Evolutionary conservation across 2,888 invertebrate genomes (phyloP).

Genomic region (Lasioglossum villosulum): DNA sequence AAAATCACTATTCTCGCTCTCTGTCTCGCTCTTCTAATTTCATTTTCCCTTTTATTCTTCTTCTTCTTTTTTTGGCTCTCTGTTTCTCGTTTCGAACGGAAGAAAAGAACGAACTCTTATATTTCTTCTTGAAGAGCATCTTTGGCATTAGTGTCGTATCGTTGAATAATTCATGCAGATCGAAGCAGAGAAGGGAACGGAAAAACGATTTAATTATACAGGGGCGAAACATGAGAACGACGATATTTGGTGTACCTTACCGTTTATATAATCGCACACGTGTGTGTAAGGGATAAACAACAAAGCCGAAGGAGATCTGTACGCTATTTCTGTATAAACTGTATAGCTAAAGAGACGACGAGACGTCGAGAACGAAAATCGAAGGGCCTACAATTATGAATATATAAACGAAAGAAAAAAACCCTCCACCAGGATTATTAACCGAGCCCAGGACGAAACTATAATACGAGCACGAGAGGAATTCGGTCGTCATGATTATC

Average conservation of each 20-base stretch:
- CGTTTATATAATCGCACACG: constrained; percentile 21
- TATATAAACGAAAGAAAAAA: constrained; percentile 21
- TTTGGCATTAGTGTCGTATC: constrained; percentile 72
- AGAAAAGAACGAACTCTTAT: constrained; percentile 1
- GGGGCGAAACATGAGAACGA: background rate
- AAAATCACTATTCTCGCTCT: background rate
- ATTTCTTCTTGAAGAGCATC: constrained; percentile 35
- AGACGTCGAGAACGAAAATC: constrained; percentile 44
- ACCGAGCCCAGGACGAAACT: constrained; percentile 20
- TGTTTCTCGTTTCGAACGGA: background rate
- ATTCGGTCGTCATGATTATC: constrained; percentile 72
- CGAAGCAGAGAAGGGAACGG: constrained; percentile 63
- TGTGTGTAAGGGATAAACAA: constrained; percentile 44
- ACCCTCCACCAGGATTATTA: constrained; percentile 36
- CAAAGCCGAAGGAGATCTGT: constrained; percentile 46
- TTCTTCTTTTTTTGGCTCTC: background rate
- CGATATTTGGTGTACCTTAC: constrained; percentile 33
- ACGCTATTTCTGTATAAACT: constrained; percentile 16
- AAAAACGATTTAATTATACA: constrained; percentile 19
- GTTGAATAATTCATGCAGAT: constrained; percentile 73
- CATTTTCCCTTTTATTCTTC: background rate
- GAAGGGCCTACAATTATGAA: constrained; percentile 35
- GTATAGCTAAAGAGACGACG: constrained; percentile 55
- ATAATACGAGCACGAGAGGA: constrained; percentile 27
- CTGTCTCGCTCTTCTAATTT: constrained; percentile 1